phyloP scores from a whole-genome alignment of 2,113 vertebrate genomes.

The Cochlearius cochlearius region DNA sequence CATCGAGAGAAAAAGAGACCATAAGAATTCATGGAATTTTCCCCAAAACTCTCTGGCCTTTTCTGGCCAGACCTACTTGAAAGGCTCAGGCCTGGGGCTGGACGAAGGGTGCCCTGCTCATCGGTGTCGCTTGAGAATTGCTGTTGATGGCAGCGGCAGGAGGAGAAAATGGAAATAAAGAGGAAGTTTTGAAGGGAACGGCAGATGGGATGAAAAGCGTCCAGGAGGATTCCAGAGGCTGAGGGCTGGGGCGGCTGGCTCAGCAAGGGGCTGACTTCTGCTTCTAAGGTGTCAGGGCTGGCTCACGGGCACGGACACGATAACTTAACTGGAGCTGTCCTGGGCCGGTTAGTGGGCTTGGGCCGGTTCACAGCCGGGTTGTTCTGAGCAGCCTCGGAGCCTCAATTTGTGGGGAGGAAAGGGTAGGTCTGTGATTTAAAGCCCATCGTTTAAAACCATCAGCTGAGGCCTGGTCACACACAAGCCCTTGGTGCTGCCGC shows the following conservation, averaged over 20 bases:
- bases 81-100: background rate
- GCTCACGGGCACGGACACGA: fast-evolving
- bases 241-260: background rate
- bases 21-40: conserved; percentile 37
- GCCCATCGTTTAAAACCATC: background rate
- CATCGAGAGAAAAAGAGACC: background rate
- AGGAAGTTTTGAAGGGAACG: background rate
- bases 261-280: background rate
- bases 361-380: background rate
- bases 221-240: background rate
- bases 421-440: background rate
- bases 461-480: background rate
- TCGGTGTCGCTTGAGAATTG: background rate
- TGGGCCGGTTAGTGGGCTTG: background rate
- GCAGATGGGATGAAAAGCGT: background rate
- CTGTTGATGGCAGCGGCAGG: background rate
- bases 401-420: background rate
- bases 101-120: background rate
- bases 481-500: fast-evolving
- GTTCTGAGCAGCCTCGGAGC: background rate
- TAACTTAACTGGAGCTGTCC: background rate
- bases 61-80: background rate
- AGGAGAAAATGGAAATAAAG: background rate
- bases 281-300: background rate
- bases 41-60: background rate